Evolutionary conservation across 2,113 vertebrate species (phyloP), one percentile per base, ranked within the genome.

Genomic region (Canis aureus): DNA sequence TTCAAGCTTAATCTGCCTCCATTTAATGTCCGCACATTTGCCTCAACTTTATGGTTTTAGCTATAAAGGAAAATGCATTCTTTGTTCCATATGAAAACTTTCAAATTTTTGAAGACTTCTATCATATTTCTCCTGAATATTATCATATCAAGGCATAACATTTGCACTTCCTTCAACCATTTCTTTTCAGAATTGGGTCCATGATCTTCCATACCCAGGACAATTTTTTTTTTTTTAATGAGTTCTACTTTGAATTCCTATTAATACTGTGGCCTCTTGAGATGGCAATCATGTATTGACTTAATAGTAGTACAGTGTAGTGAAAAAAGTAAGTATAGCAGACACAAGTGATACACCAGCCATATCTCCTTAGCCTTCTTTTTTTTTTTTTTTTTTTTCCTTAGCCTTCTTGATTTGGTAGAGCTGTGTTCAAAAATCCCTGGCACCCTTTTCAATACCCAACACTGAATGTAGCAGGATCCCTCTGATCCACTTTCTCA

Each of bases 81-180:
- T 89, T 1, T 64, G 55, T 79, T 89, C 29, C 25, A 92, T 7
- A 35, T 64, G 69, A 92, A 89, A 95, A 84, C 12, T 73, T 95
- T 64, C 22, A 95, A 95, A 79, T 73, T 79, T 73, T 79, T 85
- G 16, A 84, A 71, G 17, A 84, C 62, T 38, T 84, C 53, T 73
- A 4, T 83, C 60, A 79, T 89, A 71, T 64, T 84, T 93, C 10
- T 32, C 60, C 22, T 29, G 71, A 62, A 53, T 27, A 69, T 64
- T 51, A 85, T 57, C 17, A 79, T 93, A 92, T 55, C 22, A 22
- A 51, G 8, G 29, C 10, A 73, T 73, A 95, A 85, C 5, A 57
- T 51, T 79, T 55, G 35, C 23, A 92, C 35, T 88, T 92, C 13
- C 43, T 64, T 93, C 67, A 64, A 64, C 25, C 38, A 79, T 85